Conservation (phyloP, 2,888 invertebrate species). For the Trichogramma evanescens region DNA sequence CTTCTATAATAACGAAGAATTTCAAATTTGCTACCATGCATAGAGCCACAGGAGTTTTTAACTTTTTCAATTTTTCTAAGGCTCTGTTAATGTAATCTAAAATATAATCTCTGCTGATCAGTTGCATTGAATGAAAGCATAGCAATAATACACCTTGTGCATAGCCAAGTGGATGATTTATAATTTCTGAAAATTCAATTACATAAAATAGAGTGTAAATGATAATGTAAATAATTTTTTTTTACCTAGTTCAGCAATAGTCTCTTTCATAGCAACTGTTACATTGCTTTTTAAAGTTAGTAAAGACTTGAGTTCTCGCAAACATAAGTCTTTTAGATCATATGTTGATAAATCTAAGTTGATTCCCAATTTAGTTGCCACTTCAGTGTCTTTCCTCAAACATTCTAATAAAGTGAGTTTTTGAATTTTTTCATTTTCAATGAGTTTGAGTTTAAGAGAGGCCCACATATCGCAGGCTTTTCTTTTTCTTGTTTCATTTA, state of each 20-base stretch:
- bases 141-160: conserved; percentile 32
- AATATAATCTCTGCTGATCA: conserved; percentile 21
- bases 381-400: conserved; percentile 26
- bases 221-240: neutral
- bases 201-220: neutral
- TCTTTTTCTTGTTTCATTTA: conserved; percentile 23
- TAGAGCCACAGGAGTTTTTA: conserved; percentile 12
- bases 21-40: conserved; percentile 33
- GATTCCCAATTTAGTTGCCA: conserved; percentile 29
- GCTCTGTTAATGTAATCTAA: conserved; percentile 25
- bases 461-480: conserved; percentile 39
- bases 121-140: conserved; percentile 31
- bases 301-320: conserved; percentile 33
- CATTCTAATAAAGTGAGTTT: conserved; percentile 29
- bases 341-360: conserved; percentile 27
- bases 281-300: conserved; percentile 28
- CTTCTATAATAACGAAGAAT: conserved; percentile 33
- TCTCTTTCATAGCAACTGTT: conserved; percentile 27
- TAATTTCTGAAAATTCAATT: conserved; percentile 6
- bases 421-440: conserved; percentile 20
- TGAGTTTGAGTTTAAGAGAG: conserved; percentile 31
- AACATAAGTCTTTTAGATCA: conserved; percentile 30
- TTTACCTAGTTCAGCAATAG: conserved; percentile 30
- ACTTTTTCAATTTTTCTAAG: conserved; percentile 22
- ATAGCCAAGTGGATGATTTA: conserved; percentile 24